Conservation (phyloP, 2,113 vertebrate genomes). For the Chitala chitala region DNA sequence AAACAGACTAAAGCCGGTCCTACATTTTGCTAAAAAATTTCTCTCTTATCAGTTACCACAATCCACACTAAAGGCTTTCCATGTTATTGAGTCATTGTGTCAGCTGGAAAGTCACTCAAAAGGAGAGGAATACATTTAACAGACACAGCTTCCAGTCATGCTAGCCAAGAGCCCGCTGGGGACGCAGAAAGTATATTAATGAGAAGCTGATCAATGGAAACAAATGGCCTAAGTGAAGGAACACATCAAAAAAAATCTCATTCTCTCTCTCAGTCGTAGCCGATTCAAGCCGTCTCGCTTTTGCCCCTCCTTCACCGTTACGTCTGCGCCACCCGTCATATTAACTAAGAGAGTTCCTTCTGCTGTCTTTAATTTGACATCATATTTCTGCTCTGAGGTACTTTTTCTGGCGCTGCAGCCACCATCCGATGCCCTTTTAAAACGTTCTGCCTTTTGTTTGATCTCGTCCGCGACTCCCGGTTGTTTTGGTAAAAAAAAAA, state of each 20-base stretch:
- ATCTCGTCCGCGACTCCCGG: background rate
- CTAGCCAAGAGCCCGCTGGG: background rate
- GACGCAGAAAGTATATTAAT: background rate
- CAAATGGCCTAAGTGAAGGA: background rate
- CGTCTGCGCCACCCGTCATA: background rate
- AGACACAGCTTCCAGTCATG: background rate
- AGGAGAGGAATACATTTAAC: background rate
- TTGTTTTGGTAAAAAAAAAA: background rate
- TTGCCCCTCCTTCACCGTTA: background rate
- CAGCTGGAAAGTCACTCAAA: constrained; percentile 7
- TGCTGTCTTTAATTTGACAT: background rate
- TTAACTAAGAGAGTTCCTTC: background rate
- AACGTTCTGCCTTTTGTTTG: background rate
- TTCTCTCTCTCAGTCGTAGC: background rate
- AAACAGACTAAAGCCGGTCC: no score
- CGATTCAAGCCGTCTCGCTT: background rate
- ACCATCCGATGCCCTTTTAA: background rate
- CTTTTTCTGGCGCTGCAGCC: background rate
- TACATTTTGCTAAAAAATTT: no score
- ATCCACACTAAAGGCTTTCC: background rate
- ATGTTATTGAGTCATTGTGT: background rate
- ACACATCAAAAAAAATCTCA: background rate
- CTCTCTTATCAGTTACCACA: background rate
- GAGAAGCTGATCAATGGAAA: constrained; percentile 12
- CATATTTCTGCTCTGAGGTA: background rate